Conservation (phyloP, 2,113 vertebrate species). For the Ursus arctos region DNA sequence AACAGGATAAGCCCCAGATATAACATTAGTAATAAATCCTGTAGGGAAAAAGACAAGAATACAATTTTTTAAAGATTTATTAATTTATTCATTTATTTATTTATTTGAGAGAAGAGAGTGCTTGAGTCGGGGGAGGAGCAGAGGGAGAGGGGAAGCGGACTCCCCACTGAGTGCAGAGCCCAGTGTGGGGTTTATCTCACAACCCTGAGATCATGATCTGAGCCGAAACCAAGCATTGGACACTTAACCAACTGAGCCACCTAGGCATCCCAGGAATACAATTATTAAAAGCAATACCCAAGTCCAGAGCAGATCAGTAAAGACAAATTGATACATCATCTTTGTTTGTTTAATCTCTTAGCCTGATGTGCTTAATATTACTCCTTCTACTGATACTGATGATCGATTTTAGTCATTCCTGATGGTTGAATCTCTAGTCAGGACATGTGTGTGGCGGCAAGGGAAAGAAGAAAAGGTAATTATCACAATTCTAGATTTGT, state of each 20-base stretch:
- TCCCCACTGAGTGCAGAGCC: background rate
- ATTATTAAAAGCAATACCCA: background rate
- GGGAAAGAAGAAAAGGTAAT: background rate
- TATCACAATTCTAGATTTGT: background rate
- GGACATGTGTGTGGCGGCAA: background rate
- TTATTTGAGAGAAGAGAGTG: background rate
- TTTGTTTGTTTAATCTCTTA: conserved; percentile 27
- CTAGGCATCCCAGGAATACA: background rate
- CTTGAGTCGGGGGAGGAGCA: background rate
- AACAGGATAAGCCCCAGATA: background rate
- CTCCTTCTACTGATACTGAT: background rate
- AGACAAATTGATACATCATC: background rate
- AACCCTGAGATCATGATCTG: background rate
- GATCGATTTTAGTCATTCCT: background rate
- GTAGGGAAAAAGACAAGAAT: background rate
- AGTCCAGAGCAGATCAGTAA: background rate
- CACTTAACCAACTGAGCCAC: background rate
- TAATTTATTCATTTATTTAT: background rate
- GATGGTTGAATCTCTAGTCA: background rate
- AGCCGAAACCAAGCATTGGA: background rate
- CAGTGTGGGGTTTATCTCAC: background rate
- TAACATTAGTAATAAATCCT: background rate
- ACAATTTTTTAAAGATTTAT: background rate
- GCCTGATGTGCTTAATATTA: background rate
- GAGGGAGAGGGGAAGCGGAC: background rate